Percentiles rank a stretch among this genome's conserved stretches.
phyloP scores from a whole-genome alignment of 2,113 vertebrate species.

The Micronycteris hirsuta region DNA sequence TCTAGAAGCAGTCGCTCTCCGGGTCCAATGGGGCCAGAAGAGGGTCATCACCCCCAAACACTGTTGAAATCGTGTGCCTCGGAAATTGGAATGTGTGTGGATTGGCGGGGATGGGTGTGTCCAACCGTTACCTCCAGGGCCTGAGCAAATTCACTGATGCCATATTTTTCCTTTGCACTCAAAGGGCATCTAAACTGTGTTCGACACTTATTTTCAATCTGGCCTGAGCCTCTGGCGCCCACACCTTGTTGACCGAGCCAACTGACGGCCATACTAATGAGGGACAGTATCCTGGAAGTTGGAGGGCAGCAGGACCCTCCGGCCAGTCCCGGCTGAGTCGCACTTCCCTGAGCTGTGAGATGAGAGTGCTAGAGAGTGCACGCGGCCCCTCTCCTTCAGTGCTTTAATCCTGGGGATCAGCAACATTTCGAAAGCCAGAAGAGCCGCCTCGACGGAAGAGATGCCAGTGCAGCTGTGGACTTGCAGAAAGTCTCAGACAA shows the following conservation, averaged over 20 bases:
- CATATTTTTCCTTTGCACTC: not conserved
- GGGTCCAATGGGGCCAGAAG: not conserved
- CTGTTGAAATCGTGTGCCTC: not conserved
- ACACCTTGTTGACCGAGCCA: not conserved
- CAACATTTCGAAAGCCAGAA: not conserved
- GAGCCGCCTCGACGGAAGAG: not conserved
- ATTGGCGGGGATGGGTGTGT: not conserved
- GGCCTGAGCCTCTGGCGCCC: not conserved
- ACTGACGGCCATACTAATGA: not conserved
- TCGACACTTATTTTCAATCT: not conserved
- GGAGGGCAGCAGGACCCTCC: not conserved
- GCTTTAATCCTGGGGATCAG: not conserved
- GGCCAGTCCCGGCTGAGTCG: not conserved
- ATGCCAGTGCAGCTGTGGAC: not conserved
- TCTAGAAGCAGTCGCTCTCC: not conserved
- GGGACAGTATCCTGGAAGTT: rapidly evolving
- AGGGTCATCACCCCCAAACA: not conserved
- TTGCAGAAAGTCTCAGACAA: not conserved
- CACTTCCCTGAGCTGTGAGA: not conserved
- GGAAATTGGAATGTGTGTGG: not conserved
- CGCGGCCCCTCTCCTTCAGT: too few relatives aligned
- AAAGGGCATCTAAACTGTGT: not conserved
- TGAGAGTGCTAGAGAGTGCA: not conserved
- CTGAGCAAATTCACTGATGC: not conserved
- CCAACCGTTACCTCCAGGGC: not conserved